Evolutionary conservation across 2,888 invertebrate genomes (phyloP), one percentile per base, ranked within the genome.

Genomic region (Trissoscelio sp.): DNA sequence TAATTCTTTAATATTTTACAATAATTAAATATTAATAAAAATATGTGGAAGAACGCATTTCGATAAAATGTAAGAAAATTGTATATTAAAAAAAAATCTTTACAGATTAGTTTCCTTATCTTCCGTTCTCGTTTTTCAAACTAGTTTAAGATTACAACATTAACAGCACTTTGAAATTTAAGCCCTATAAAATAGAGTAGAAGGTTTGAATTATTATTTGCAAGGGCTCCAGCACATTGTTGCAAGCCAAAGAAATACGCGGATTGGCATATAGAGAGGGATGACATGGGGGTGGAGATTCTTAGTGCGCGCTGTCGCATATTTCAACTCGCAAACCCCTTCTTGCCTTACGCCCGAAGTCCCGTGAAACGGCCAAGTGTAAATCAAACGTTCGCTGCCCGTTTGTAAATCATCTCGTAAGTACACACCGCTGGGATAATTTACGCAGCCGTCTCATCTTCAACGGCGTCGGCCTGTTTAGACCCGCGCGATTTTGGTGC

Each of bases 341-440:
- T 73, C 83, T 81, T 80, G 82, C 83, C 83, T 82, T 82, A 83
- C 81, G 80, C 83, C 81, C 73, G 48, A 81, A 82, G 85, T 83
- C 83, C 80, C 85, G 74, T 74, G 79, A 60, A 79, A 80, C 79
- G 82, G 79, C 82, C 80, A 87, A 87, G 88, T 88, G 91, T 91
- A 91, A 91, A 91, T 91, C 91, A 91, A 89, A 87, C 83, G 88
- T 86, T 87, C 88, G 87, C 87, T 88, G 88, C 85, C 87, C 87
- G 88, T 88, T 88, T 89, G 91, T 91, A 91, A 91, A 91, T 91
- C 91, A 90, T 87, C 85, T 78, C 85, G 88, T 90, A 91, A 91
- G 90, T 91, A 91, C 90, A 91, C 90, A 90, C 89, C 88, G 86
- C 83, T 77, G 84, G 84, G 89, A 91, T 91, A 91, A 91, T 91